A percentile compares a stretch with the other conserved stretches of the same genome.
Conservation (phyloP, 2,113 vertebrate species). For the Eudyptes chrysolophus region DNA sequence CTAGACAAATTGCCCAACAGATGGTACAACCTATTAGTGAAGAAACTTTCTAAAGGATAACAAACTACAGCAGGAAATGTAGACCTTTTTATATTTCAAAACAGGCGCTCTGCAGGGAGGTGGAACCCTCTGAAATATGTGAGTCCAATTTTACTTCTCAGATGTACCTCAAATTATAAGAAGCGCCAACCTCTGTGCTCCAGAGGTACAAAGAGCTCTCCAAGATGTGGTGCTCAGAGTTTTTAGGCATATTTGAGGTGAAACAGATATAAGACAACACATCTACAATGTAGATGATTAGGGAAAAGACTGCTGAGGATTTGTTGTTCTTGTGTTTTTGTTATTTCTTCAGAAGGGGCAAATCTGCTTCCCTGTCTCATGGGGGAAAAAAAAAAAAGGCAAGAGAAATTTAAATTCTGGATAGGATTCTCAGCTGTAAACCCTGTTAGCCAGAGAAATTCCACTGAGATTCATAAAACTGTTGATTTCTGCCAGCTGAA, state of each 20-base stretch:
- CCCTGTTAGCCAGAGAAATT: background rate
- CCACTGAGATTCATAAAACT: background rate
- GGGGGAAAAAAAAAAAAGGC: background rate
- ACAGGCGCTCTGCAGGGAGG: background rate
- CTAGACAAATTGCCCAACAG: constrained; percentile 48
- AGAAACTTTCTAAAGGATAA: constrained; percentile 29
- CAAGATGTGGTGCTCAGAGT: background rate
- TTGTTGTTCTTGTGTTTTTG: background rate
- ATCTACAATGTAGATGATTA: background rate
- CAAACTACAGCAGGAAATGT: background rate
- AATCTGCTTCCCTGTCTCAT: background rate
- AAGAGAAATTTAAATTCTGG: background rate
- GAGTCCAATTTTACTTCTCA: background rate
- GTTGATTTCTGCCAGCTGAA: constrained; percentile 8
- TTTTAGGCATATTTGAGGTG: background rate
- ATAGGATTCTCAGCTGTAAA: background rate
- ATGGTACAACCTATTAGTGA: constrained; percentile 34
- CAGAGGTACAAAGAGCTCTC: background rate
- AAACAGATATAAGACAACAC: background rate
- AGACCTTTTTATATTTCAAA: background rate
- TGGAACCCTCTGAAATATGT: background rate
- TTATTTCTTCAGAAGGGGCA: background rate
- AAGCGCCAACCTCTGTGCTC: background rate
- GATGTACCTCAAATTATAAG: background rate
- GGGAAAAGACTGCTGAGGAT: background rate